These are phyloP conservation scores for Hirtodrosophila trivittata DNA, from an alignment of 2,888 invertebrate genomes.

Conservation along the genomic window DNA sequence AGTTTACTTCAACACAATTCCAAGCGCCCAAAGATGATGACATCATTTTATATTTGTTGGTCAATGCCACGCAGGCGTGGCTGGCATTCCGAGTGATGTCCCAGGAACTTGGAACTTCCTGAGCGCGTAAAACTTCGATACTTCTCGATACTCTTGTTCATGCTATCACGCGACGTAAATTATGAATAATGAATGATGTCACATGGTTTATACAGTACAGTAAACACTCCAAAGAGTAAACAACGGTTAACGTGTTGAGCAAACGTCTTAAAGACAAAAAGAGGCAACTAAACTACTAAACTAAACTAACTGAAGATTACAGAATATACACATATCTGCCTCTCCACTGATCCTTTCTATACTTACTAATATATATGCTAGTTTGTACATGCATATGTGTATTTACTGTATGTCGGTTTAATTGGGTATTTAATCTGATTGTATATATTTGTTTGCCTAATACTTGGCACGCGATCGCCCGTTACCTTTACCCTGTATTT, in stretches of 20 bases:
- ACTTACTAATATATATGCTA: no score
- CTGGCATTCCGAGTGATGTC: conserved; percentile 14
- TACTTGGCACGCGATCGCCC: conserved; percentile 62
- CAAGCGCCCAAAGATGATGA: conserved; percentile 36
- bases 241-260: no score
- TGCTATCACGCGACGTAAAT: conserved; percentile 43
- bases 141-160: conserved; percentile 26
- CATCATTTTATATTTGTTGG: conserved; percentile 35
- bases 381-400: neutral
- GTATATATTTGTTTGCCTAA: conserved; percentile 58
- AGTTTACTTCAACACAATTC: conserved; percentile 14
- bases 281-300: no score
- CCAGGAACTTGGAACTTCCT: conserved; percentile 46
- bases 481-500: conserved; percentile 17
- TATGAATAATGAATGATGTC: conserved; percentile 60
- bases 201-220: conserved; percentile 48
- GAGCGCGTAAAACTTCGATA: conserved; percentile 5
- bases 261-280: no score
- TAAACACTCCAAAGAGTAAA: conserved; percentile 9
- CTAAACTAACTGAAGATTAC: no score
- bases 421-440: conserved; percentile 21
- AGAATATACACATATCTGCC: no score
- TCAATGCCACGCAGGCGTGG: conserved; percentile 51
- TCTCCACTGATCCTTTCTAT: no score
- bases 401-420: conserved; percentile 22